A percentile compares a stretch with the other conserved stretches of the same genome.
Conservation (phyloP, 1,140 invertebrate species). For the Hylyphantes graminicola region DNA sequence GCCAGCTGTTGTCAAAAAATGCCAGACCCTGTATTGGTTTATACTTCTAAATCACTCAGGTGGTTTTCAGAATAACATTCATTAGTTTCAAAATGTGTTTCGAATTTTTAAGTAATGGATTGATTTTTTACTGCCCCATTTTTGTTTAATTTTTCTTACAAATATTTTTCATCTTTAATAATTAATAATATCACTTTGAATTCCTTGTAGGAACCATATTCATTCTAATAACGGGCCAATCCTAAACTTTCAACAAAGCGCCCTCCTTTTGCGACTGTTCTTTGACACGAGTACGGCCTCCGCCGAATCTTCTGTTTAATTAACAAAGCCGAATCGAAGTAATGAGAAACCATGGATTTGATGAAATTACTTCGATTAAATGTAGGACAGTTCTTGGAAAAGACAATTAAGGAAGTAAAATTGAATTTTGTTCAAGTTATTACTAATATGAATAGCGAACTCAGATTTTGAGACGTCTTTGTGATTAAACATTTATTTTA, state of each 20-base stretch:
- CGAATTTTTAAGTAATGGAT: too few relatives aligned
- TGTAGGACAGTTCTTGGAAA: slow-evolving; percentile 29
- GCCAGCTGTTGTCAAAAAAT: too few relatives aligned
- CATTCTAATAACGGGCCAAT: too few relatives aligned
- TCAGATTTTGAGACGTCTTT: slow-evolving; percentile 44
- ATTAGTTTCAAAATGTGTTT: too few relatives aligned
- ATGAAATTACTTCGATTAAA: slow-evolving; percentile 49
- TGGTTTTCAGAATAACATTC: too few relatives aligned
- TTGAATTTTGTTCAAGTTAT: slow-evolving; percentile 40
- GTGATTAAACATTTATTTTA: slow-evolving; percentile 52
- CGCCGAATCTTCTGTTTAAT: slow-evolving; percentile 35
- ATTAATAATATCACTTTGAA: too few relatives aligned
- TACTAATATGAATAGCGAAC: slow-evolving; percentile 24
- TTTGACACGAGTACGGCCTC: slow-evolving; percentile 3
- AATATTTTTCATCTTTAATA: too few relatives aligned
- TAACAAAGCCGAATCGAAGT: slow-evolving; percentile 37
- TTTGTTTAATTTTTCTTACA: too few relatives aligned
- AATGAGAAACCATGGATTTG: slow-evolving; percentile 42
- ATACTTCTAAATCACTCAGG: too few relatives aligned
- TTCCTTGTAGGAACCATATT: too few relatives aligned
- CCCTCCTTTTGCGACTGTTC: slow-evolving; percentile 17
- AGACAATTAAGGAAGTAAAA: slow-evolving; percentile 56
- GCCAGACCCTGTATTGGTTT: too few relatives aligned
- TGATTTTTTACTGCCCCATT: too few relatives aligned
- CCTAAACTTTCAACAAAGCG: not conserved